These are phyloP conservation scores for Stenotaenia linearis DNA, from an alignment of 2,888 invertebrate species.

Conservation along the genomic window DNA sequence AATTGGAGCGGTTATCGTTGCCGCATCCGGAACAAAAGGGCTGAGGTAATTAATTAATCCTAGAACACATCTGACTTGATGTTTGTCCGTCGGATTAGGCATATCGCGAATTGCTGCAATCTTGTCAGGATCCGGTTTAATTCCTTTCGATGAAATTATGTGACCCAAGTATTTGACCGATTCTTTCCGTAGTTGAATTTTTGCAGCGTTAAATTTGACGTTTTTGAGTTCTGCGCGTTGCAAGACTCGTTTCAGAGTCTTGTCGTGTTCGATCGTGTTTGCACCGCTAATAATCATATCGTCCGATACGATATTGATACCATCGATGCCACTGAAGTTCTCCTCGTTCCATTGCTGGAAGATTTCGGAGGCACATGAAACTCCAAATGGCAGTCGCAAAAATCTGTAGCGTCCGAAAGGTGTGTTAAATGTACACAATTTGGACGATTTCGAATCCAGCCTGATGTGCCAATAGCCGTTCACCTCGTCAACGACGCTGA, in stretches of 20 bases:
- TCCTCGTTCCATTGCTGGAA: too few relatives aligned
- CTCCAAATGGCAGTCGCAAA: neutral
- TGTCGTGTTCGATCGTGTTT: too few relatives aligned
- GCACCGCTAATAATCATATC: too few relatives aligned
- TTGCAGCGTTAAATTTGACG: too few relatives aligned
- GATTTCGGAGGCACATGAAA: slow-evolving; percentile 30
- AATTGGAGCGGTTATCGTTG: too few relatives aligned
- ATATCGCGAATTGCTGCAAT: slow-evolving; percentile 26
- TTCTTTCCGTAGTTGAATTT: too few relatives aligned
- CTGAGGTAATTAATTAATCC: too few relatives aligned
- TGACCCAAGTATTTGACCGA: slow-evolving; percentile 36
- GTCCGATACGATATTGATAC: neutral
- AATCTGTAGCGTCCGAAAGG: neutral
- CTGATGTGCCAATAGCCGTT: neutral
- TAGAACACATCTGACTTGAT: too few relatives aligned
- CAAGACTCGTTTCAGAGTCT: too few relatives aligned
- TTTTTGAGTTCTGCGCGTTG: too few relatives aligned
- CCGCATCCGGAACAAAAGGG: too few relatives aligned
- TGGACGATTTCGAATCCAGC: neutral
- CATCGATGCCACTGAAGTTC: slow-evolving; percentile 29
- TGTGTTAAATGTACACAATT: neutral
- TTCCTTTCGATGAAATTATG: slow-evolving; percentile 34
- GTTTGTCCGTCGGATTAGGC: slow-evolving; percentile 26
- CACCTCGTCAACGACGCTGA: neutral
- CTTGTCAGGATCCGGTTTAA: slow-evolving; percentile 36